Evolutionary conservation across 2,113 vertebrate genomes (phyloP), one percentile per base, ranked within the genome.

Genomic region (Silurus glanis): DNA sequence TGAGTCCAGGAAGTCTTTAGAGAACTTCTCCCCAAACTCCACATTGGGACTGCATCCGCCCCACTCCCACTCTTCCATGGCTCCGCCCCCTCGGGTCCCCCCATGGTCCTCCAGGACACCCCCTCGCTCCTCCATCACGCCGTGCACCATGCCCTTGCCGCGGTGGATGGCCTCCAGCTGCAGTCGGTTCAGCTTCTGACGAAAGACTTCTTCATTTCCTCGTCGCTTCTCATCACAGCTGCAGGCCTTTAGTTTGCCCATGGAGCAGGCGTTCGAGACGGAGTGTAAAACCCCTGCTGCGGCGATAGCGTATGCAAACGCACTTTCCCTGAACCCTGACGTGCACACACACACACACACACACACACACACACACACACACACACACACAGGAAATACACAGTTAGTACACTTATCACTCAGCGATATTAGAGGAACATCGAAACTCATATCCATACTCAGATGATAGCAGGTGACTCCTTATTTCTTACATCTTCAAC

Each of bases 51-150:
- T 99, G 95, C 98, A 99, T 88, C 98, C 98, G 4, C 98, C 98
- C 98, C 98, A 99, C 82, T 99, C 98, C 98, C 98, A 99, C 91
- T 97, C 97, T 94, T 99, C 98, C 92, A 98, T 97, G 55, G 97
- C 96, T 66, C 96, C 96, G 0, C 49, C 64, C 17, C 83, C 83
- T 0, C 96, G 95, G 83, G 95, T 93, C 71, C 97, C 97, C 0
- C 95, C 94, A 0, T 96, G 96, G 90, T 97, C 96, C 88, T 99
- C 98, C 0, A 96, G 95, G 82, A 95, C 94, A 75, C 98, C 97
- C 0, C 95, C 94, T 0, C 96, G 97, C 90, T 97, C 96, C 89
- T 99, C 98, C 88, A 98, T 97, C 62, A 99, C 97, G 0, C 98
- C 98, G 0, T 99, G 98, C 61, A 97, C 97, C 96, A 99, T 97